Conservation (phyloP, 2,797 vertebrate species). For the Knipowitschia caucasica region DNA sequence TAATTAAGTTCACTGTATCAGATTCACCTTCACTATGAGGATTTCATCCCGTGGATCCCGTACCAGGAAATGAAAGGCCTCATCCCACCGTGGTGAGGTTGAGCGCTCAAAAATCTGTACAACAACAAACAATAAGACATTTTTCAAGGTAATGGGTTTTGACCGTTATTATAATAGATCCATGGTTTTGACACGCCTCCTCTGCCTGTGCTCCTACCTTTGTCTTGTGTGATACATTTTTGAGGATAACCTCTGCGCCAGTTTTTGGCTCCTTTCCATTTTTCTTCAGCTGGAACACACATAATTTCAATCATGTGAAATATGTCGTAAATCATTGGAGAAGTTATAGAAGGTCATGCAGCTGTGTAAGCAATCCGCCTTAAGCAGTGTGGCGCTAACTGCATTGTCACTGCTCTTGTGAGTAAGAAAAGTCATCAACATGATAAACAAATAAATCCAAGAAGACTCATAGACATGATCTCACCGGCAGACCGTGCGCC, state of each 20-base stretch:
- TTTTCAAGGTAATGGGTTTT: neutral
- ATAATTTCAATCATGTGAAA: slow-evolving; percentile 2
- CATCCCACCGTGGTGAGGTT: slow-evolving; percentile 86
- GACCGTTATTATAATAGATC: too few relatives aligned
- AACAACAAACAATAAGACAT: neutral
- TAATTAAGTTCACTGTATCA: neutral
- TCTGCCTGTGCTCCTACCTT: slow-evolving; percentile 74
- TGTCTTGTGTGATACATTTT: slow-evolving; percentile 74
- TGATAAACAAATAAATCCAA: slow-evolving; percentile 19
- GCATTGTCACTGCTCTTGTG: neutral
- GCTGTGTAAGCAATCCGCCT: neutral
- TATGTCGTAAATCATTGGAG: slow-evolving; percentile 1
- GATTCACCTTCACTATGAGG: slow-evolving; percentile 83
- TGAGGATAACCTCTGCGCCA: slow-evolving; percentile 76
- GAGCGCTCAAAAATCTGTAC: slow-evolving; percentile 76
- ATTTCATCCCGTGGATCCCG: slow-evolving; percentile 80
- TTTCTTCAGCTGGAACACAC: slow-evolving; percentile 80
- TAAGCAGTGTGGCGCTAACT: neutral
- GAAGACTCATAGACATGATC: slow-evolving; percentile 34
- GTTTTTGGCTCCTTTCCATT: slow-evolving; percentile 82
- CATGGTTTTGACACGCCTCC: neutral
- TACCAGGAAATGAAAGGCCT: slow-evolving; percentile 84
- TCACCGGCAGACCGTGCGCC: slow-evolving; percentile 84
- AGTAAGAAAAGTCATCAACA: neutral
- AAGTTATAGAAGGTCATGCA: slow-evolving; percentile 1